Conservation (phyloP, 2,113 vertebrate species). For the Ochotona curzoniae region DNA sequence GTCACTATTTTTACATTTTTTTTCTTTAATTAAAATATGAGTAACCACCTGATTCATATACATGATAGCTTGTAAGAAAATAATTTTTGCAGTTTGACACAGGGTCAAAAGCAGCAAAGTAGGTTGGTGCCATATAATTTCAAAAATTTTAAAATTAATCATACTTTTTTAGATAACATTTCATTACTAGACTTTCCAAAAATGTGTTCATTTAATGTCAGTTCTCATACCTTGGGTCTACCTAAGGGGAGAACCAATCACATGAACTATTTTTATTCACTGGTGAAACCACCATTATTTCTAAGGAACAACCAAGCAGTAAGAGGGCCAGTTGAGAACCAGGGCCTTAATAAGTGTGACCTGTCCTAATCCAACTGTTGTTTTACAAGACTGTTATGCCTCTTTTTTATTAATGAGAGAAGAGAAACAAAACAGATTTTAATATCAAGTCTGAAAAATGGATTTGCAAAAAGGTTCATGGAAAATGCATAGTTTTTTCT, state of each 20-base stretch:
- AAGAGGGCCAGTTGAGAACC: neutral
- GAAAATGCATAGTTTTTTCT: too few species aligned
- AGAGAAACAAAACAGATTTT: conserved; percentile 11
- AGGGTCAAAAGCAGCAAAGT: neutral
- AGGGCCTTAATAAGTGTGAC: too few species aligned
- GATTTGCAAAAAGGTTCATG: too few species aligned
- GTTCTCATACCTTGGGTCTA: conserved; percentile 6
- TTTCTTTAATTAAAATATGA: conserved; percentile 32
- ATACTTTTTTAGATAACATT: neutral
- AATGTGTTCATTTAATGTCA: neutral
- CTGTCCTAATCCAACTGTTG: neutral
- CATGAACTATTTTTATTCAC: neutral
- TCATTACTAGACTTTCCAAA: neutral
- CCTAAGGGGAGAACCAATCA: neutral
- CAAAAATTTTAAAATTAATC: neutral
- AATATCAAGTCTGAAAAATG: neutral
- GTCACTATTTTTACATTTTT: neutral
- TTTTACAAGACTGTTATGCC: neutral
- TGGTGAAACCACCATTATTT: neutral
- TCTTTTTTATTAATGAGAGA: neutral
- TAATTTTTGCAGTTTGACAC: neutral
- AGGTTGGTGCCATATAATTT: neutral
- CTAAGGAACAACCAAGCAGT: neutral
- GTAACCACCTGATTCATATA: neutral
- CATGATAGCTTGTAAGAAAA: neutral